phyloP scores from a whole-genome alignment of 2,888 invertebrate genomes.

The Sarcophaga rosellei region DNA sequence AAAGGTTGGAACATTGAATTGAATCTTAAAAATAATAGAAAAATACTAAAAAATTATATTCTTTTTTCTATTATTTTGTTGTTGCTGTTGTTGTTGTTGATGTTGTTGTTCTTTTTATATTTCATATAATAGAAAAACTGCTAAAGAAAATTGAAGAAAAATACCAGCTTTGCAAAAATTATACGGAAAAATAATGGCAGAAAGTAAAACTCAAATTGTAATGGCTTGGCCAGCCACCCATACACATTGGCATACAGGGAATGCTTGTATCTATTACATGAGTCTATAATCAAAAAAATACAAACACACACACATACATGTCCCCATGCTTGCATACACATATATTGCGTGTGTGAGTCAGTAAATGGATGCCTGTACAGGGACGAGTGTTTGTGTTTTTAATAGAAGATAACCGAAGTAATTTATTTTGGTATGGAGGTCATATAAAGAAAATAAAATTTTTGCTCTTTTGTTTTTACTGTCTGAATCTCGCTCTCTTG shows the following conservation, averaged over 20 bases:
- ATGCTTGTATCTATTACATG: slow-evolving; percentile 47
- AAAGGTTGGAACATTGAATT: background rate
- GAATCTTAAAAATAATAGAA: slow-evolving; percentile 6
- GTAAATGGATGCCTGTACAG: slow-evolving; percentile 2
- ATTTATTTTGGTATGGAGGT: slow-evolving; percentile 79
- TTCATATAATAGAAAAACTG: slow-evolving; percentile 20
- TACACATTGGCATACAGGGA: slow-evolving; percentile 8
- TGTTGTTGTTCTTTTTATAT: background rate
- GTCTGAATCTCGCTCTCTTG: background rate
- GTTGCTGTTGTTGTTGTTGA: background rate
- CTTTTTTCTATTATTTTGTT: background rate
- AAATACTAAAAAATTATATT: too few species aligned
- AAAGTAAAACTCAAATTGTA: slow-evolving; percentile 48
- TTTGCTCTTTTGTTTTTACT: slow-evolving; percentile 19
- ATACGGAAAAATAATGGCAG: slow-evolving; percentile 41
- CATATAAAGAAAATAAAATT: slow-evolving; percentile 70
- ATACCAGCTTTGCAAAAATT: slow-evolving; percentile 33
- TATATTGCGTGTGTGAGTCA: slow-evolving; percentile 1
- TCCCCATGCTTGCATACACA: background rate
- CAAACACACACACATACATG: background rate
- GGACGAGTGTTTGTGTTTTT: slow-evolving; percentile 48
- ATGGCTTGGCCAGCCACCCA: slow-evolving; percentile 45
- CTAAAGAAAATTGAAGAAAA: slow-evolving; percentile 45
- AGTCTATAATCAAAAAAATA: slow-evolving; percentile 25
- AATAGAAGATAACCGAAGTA: slow-evolving; percentile 79